Base-by-base conservation (phyloP, 2,113 vertebrate species). In the Paracanthobrama guichenoti region DNA sequence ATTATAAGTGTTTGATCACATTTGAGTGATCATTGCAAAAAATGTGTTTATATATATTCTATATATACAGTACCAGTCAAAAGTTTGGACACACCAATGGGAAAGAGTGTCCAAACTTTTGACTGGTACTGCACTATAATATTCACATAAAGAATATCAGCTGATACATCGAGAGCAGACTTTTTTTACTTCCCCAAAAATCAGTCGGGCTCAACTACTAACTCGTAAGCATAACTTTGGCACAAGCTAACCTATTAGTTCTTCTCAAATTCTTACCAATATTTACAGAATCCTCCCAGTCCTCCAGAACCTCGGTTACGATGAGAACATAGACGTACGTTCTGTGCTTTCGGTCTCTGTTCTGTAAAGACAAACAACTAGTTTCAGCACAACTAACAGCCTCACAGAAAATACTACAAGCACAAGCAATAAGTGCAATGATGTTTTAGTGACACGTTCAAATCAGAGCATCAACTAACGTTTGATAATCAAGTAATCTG, bases 281-380 rank as follows among this genome's bases (percentile, higher is more conserved):
- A 93, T 95, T 99, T 84, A 98, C 95, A 0, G 97, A 99, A 92
- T 99, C 98, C 91, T 99, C 98, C 98, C 98, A 99, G 92, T 98
- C 96, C 89, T 98, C 96, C 93, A 99, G 94, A 86, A 98, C 94
- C 90, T 99, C 97, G 0, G 97, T 98, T 90, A 99, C 97, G 5
- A 98, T 94, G 42, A 99, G 96, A 88, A 99, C 97, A 67, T 98
- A 99, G 86, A 99, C 98, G 12, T 96, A 99, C 0, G 98, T 99
- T 92, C 98, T 95, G 93, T 99, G 98, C 90, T 99, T 99, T 91
- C 98, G 95, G 90, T 99, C 98, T 89, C 94, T 95, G 90, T 99
- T 99, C 98, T 99, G 62, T 57, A 18, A 7, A 87, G 78, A 80
- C 85, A 62, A 81, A 42, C 13, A 31, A 48, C 31, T 22, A 4